Conservation (phyloP, 2,797 vertebrate genomes). For the Typhlichthys eigenmanni region DNA sequence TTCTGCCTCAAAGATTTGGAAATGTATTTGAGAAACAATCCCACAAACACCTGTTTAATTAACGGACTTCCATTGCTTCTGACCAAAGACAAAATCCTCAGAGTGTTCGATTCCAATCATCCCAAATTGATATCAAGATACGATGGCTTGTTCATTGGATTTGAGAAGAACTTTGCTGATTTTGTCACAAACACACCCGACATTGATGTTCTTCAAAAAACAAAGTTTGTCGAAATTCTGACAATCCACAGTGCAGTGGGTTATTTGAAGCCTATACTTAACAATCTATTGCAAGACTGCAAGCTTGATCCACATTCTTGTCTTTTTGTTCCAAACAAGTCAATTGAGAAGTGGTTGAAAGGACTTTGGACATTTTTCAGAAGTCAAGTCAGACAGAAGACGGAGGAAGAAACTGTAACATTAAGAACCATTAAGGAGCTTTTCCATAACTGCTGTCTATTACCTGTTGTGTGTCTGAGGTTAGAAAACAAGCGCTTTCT, state of each 20-base stretch:
- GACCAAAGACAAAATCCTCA: slow-evolving; percentile 66
- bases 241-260: slow-evolving; percentile 50
- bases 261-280: slow-evolving; percentile 53
- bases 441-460: slow-evolving; percentile 59
- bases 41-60: not conserved
- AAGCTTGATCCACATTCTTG: slow-evolving; percentile 33
- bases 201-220: slow-evolving; percentile 10
- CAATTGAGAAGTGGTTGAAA: slow-evolving; percentile 52
- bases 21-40: not conserved
- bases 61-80: slow-evolving; percentile 75
- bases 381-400: slow-evolving; percentile 22
- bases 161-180: slow-evolving; percentile 64
- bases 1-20: slow-evolving; percentile 57
- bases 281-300: slow-evolving; percentile 43
- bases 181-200: accelerated
- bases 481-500: slow-evolving; percentile 53
- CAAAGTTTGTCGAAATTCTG: slow-evolving; percentile 48
- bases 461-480: slow-evolving; percentile 66
- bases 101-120: slow-evolving; percentile 54
- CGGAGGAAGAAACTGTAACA: slow-evolving; percentile 14
- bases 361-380: slow-evolving; percentile 62
- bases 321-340: slow-evolving; percentile 42
- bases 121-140: slow-evolving; percentile 59
- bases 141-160: slow-evolving; percentile 48
- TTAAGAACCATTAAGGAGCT: slow-evolving; percentile 52